Percentiles rank a stretch among this genome's conserved stretches.
phyloP scores from a whole-genome alignment of 2,113 vertebrate species.

The Azemiops feae region DNA sequence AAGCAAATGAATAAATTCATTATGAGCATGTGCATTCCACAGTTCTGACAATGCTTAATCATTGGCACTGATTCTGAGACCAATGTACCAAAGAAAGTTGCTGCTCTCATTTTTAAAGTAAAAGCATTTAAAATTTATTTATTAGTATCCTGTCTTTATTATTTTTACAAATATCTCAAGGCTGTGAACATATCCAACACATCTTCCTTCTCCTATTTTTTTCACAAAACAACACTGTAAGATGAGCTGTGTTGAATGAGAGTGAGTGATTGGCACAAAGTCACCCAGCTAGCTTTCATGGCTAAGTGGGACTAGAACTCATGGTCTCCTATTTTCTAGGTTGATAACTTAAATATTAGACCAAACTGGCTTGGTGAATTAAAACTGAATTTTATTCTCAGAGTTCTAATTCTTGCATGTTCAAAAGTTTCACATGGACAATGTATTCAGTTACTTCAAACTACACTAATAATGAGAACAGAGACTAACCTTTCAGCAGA shows the following conservation, averaged over 20 bases:
- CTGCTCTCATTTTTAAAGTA: not conserved
- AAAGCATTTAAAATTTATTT: conserved; percentile 45
- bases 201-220: no score
- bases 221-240: not conserved
- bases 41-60: not conserved
- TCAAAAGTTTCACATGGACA: conserved; percentile 23
- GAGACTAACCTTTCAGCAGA: not conserved
- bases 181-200: not conserved
- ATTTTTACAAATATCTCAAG: not conserved
- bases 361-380: conserved; percentile 33
- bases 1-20: conserved; percentile 4
- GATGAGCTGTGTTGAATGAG: no score
- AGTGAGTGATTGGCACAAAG: not conserved
- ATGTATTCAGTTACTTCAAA: conserved; percentile 41
- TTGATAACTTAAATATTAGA: not conserved
- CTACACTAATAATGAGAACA: conserved; percentile 26
- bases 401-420: conserved; percentile 25
- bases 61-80: rapidly evolving
- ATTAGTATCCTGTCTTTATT: not conserved
- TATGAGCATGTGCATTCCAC: not conserved
- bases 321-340: not conserved
- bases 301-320: not conserved
- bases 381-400: conserved; percentile 43
- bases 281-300: not conserved
- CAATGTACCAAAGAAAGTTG: conserved; percentile 30